Base-by-base conservation (phyloP, 2,888 invertebrate genomes). In the Idaea biselata region DNA sequence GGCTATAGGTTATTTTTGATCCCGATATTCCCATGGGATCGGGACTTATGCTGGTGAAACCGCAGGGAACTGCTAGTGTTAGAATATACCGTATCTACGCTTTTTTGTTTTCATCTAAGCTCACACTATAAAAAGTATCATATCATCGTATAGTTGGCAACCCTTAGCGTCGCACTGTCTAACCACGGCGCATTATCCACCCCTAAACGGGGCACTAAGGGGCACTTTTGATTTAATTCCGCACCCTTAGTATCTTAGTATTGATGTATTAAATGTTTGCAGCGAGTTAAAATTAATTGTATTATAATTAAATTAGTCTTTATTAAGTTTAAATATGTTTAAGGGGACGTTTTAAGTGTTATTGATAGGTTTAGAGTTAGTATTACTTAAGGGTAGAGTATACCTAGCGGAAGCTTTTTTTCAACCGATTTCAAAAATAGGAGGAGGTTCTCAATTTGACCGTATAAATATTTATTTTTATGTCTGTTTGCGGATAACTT, bases 161-260 rank as follows among this genome's bases (percentile, higher is more conserved):
- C 54, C 61, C 66, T 64, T 67, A 68, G 73, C 74, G 73, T 68
- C 68, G 66, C 58, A 74, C 73, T 64, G 67, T 79, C 81, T 78
- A 78, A 75, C 63, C 63, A 61, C 61, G 65, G 60, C 64, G 63
- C 62, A 66, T 65, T 64, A 67, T 63, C 58, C 54, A 60, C 71
- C 65, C 63, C 61, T 54, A n/a, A n/a, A n/a, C n/a, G n/a, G n/a
- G n/a, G n/a, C n/a, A n/a, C n/a, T n/a, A 63, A 57, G 62, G 63
- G 68, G 64, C 66, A 63, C 68, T 64, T 71, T 68, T 67, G 71
- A 68, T 71, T 68, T 65, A 68, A 69, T 61, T 66, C 65, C 44
- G 14, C 44, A 14, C 44, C 44, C 44, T 14, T 44, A 44, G 8
- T 44, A 11, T 14, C 44, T 44, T 44, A 14, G 11, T 44, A 44